Conservation (phyloP, 2,797 vertebrate genomes). For the Sebastes matsubarae region DNA sequence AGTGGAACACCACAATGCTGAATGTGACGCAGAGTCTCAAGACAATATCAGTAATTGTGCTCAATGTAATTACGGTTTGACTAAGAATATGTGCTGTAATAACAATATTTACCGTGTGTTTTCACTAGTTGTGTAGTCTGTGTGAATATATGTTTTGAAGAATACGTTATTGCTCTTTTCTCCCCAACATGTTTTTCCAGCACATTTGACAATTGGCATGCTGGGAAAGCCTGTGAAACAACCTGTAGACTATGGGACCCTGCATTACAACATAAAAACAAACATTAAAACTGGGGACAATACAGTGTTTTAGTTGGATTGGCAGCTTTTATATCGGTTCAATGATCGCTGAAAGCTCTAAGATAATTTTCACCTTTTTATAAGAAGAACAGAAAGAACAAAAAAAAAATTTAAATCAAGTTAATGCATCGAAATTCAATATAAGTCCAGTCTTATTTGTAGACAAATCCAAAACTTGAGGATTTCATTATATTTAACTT, state of each 20-base stretch:
- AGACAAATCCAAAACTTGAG: neutral
- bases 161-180: neutral
- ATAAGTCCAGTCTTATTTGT: neutral
- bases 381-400: neutral
- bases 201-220: neutral
- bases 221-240: neutral
- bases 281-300: neutral
- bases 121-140: neutral
- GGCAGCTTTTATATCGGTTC: neutral
- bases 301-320: neutral
- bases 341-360: neutral
- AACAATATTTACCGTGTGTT: constrained; percentile 11
- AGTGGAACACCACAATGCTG: neutral
- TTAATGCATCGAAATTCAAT: neutral
- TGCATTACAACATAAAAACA: neutral
- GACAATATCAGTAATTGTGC: constrained; percentile 14
- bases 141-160: constrained; percentile 1
- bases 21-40: constrained; percentile 8
- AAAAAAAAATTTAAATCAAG: neutral
- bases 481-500: neutral
- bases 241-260: neutral
- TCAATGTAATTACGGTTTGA: constrained; percentile 26
- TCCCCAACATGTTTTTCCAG: neutral
- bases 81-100: neutral
- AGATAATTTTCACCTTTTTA: neutral